phyloP scores from a whole-genome alignment of 2,888 invertebrate species.

The Pheosia gnoma region DNA sequence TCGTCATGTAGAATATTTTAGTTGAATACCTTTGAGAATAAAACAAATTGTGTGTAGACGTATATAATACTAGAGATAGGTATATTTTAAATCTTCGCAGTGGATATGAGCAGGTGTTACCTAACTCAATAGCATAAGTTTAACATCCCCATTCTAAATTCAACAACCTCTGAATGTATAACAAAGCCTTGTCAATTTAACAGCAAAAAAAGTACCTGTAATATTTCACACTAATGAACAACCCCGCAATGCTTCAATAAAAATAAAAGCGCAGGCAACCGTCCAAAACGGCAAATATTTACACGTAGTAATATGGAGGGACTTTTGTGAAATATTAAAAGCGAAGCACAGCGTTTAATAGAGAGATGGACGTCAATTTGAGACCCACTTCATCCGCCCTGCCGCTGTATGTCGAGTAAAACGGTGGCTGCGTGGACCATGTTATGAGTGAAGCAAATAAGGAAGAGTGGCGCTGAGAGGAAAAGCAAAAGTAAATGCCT shows the following conservation, averaged over 20 bases:
- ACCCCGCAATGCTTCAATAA: not conserved
- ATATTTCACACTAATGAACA: no score
- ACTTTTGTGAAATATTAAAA: constrained; percentile 57
- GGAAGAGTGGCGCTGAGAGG: no score
- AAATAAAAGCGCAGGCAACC: not conserved
- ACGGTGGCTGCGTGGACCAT: not conserved
- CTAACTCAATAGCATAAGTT: no score
- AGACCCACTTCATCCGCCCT: constrained; percentile 55
- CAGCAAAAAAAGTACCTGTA: no score
- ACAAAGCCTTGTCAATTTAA: no score
- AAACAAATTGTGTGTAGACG: not conserved
- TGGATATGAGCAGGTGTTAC: not conserved
- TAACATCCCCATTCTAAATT: no score
- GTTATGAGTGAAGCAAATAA: not conserved
- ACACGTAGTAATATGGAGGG: constrained; percentile 36
- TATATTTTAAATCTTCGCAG: not conserved
- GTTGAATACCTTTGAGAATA: not conserved
- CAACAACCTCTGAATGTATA: no score
- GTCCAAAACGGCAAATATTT: constrained; percentile 25
- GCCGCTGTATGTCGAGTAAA: constrained; percentile 28
- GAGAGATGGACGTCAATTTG: constrained; percentile 63
- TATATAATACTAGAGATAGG: not conserved
- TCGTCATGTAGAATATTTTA: constrained; percentile 1
- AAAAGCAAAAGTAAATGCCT: no score
- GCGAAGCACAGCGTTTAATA: constrained; percentile 58